Evolutionary conservation across 2,888 invertebrate genomes (phyloP).

Genomic region (Eilema sororculum): DNA sequence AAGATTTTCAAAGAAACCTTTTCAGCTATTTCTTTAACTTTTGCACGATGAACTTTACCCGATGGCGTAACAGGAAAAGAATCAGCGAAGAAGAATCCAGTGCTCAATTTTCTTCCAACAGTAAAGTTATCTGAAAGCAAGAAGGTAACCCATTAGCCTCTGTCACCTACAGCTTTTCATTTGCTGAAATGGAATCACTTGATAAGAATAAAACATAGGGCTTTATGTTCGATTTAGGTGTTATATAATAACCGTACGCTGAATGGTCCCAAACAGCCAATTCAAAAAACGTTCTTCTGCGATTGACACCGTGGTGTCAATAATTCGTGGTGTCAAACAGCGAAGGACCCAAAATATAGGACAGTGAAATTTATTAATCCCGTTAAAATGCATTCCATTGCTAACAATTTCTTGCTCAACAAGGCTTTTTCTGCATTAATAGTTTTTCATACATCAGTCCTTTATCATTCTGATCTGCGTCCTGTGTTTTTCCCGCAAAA

Average conservation of each 20-base stretch:
- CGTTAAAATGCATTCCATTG: background rate
- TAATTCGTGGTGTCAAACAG: no score
- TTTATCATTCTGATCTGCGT: no score
- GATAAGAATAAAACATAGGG: background rate
- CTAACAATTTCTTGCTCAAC: background rate
- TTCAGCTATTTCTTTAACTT: slow-evolving; percentile 19
- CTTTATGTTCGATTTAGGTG: background rate
- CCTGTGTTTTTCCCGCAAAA: no score
- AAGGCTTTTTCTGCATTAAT: no score
- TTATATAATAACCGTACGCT: background rate
- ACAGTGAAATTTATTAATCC: background rate
- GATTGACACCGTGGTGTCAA: no score
- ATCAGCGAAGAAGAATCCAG: slow-evolving; percentile 45
- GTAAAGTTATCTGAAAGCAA: slow-evolving; percentile 17
- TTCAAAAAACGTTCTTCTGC: no score
- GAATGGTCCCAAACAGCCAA: no score
- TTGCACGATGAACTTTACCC: slow-evolving; percentile 41
- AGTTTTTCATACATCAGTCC: no score
- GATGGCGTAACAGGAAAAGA: slow-evolving; percentile 38
- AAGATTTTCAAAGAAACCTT: background rate
- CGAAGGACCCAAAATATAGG: no score
- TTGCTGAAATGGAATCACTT: background rate
- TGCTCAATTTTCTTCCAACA: slow-evolving; percentile 33
- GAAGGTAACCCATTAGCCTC: background rate
- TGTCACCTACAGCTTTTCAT: background rate